phyloP scores from a whole-genome alignment of 2,113 vertebrate genomes.

The Aspiorhynchus laticeps region DNA sequence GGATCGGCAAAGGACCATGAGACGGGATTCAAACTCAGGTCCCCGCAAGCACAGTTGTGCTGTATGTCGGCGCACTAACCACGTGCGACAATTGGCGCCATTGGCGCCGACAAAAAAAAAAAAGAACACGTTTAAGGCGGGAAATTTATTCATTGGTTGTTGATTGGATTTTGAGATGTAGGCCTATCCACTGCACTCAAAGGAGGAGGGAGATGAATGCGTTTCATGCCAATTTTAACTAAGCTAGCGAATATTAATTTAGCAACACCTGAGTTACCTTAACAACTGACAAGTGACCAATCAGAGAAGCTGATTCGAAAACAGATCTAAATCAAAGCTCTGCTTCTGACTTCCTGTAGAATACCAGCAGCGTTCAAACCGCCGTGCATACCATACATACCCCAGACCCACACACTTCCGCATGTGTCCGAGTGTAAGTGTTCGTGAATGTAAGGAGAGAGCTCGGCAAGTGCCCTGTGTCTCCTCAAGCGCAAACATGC shows the following conservation, averaged over 20 bases:
- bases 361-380: slow-evolving; percentile 1
- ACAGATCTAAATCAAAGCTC: slow-evolving; percentile 5
- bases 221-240: not conserved
- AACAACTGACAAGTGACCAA: not conserved
- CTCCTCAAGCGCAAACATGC: not conserved
- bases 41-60: too few species aligned
- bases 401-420: slow-evolving; percentile 38
- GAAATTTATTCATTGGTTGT: too few species aligned
- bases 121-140: too few species aligned
- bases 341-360: slow-evolving; percentile 25
- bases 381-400: slow-evolving; percentile 39
- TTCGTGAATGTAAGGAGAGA: slow-evolving; percentile 14
- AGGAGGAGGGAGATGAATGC: too few species aligned
- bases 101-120: too few species aligned
- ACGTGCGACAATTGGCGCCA: too few species aligned
- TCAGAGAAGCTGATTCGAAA: not conserved
- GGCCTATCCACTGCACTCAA: too few species aligned
- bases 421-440: slow-evolving; percentile 15
- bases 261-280: not conserved
- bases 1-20: too few species aligned
- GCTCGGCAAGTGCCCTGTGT: not conserved
- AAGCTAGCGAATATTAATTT: not conserved
- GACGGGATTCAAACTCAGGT: too few species aligned
- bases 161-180: too few species aligned
- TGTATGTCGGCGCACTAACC: too few species aligned